Evolutionary conservation across 2,888 invertebrate genomes (phyloP).

Genomic region (Zele albiditarsus): DNA sequence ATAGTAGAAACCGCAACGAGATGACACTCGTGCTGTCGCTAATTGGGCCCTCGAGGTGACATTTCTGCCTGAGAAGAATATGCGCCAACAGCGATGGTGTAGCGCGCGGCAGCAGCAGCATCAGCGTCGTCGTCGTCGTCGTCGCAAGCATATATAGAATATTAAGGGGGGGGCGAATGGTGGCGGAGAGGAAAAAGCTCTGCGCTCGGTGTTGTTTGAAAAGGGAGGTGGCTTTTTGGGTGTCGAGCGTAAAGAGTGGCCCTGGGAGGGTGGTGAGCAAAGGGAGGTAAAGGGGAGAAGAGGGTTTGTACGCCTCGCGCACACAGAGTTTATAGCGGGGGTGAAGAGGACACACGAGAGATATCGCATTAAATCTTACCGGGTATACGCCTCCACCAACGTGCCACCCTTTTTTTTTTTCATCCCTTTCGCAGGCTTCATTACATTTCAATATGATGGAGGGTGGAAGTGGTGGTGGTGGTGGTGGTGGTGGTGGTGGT

Average conservation of each 20-base stretch:
- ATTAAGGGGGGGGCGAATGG: slow-evolving; percentile 40
- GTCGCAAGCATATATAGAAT: slow-evolving; percentile 8
- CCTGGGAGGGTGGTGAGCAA: slow-evolving; percentile 40
- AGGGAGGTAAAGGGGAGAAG: not conserved
- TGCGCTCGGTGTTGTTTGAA: slow-evolving; percentile 15
- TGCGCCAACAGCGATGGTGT: not conserved
- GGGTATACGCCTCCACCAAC: slow-evolving; percentile 61
- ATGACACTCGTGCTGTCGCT: slow-evolving; percentile 71
- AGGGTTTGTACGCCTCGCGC: slow-evolving; percentile 23
- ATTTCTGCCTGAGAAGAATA: slow-evolving; percentile 50
- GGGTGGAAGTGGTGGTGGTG: not conserved
- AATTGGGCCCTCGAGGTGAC: slow-evolving; percentile 73
- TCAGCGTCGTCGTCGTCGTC: slow-evolving; percentile 33
- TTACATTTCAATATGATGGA: slow-evolving; percentile 33
- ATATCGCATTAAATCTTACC: slow-evolving; percentile 67
- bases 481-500: not conserved
- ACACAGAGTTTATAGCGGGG: slow-evolving; percentile 26
- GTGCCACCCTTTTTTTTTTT: slow-evolving; percentile 14
- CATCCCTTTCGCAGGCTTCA: slow-evolving; percentile 40
- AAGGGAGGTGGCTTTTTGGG: slow-evolving; percentile 53
- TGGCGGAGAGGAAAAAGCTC: slow-evolving; percentile 11
- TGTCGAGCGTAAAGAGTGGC: slow-evolving; percentile 45
- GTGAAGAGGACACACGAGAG: slow-evolving; percentile 45
- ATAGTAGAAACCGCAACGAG: slow-evolving; percentile 69
- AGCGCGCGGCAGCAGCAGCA: slow-evolving; percentile 7